These are phyloP conservation scores for Notothenia coriiceps DNA, from an alignment of 2,113 vertebrate species.

Conservation along the genomic window DNA sequence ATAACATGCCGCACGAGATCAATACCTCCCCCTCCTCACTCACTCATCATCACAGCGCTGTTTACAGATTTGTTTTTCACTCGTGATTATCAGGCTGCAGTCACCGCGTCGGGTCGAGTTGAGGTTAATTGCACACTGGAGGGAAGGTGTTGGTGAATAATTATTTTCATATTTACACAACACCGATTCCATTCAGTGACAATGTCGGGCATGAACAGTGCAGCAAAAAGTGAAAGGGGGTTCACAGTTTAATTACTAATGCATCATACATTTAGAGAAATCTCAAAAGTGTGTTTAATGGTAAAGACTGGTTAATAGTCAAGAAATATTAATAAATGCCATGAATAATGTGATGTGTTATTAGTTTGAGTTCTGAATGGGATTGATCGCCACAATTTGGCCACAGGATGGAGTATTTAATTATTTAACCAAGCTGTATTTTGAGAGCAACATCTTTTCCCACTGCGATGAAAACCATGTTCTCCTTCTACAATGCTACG, in stretches of 20 bases:
- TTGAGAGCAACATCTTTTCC: not conserved
- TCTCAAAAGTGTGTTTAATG: too few relatives aligned
- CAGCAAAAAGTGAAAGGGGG: not conserved
- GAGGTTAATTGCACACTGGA: constrained; percentile 46
- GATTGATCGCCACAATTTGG: too few relatives aligned
- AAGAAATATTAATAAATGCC: not conserved
- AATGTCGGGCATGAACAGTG: not conserved
- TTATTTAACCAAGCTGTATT: not conserved
- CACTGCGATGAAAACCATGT: not conserved
- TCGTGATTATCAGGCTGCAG: constrained; percentile 45
- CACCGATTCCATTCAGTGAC: not conserved
- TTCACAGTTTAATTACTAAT: not conserved
- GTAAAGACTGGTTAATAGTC: not conserved
- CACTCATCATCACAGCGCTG: constrained; percentile 19
- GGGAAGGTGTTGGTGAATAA: constrained; percentile 39
- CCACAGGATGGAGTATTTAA: not conserved
- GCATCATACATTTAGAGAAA: not conserved
- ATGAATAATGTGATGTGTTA: not conserved
- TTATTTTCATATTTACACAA: constrained; percentile 47
- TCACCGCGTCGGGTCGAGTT: constrained; percentile 16
- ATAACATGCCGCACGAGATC: constrained; percentile 58
- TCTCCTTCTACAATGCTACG: not conserved
- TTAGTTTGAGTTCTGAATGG: too few relatives aligned
- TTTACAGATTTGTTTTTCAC: constrained; percentile 14
- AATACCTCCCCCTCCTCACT: constrained; percentile 53